Percentiles rank a stretch among this genome's conserved stretches.
Conservation (phyloP, 64 coral and sea anemone species). For the Montipora sp. region DNA sequence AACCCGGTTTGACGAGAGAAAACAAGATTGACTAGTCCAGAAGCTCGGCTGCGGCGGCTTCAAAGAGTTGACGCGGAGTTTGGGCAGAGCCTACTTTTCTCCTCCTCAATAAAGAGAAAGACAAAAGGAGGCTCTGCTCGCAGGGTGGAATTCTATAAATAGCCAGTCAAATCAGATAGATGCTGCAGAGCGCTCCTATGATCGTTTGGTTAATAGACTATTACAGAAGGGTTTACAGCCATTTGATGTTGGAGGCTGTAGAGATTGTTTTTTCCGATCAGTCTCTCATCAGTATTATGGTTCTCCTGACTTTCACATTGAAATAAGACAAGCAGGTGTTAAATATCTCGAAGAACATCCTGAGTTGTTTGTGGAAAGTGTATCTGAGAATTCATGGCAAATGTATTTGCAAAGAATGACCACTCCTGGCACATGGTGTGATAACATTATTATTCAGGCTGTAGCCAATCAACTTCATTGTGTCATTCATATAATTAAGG, state of each 20-base stretch:
- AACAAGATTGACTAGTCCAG: too few species aligned
- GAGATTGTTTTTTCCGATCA: slow-evolving; percentile 69
- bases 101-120: too few species aligned
- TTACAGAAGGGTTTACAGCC: slow-evolving; percentile 64
- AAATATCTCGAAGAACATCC: slow-evolving; percentile 66
- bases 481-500: slow-evolving; percentile 79
- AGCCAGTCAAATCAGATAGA: slow-evolving; percentile 13
- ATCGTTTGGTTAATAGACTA: slow-evolving; percentile 50
- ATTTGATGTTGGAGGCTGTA: slow-evolving; percentile 71
- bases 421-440: slow-evolving; percentile 78
- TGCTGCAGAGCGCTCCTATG: slow-evolving; percentile 34
- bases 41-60: too few species aligned
- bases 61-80: too few species aligned
- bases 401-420: slow-evolving; percentile 59
- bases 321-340: slow-evolving; percentile 65
- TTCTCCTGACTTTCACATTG: slow-evolving; percentile 61
- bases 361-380: slow-evolving; percentile 72
- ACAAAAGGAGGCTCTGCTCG: too few species aligned
- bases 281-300: slow-evolving; percentile 75
- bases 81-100: too few species aligned
- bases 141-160: not conserved
- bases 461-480: slow-evolving; percentile 75
- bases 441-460: slow-evolving; percentile 57
- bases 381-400: slow-evolving; percentile 52
- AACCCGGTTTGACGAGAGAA: too few species aligned